phyloP scores from a whole-genome alignment of 2,888 invertebrate genomes.

The Ypsolopha scabrella region DNA sequence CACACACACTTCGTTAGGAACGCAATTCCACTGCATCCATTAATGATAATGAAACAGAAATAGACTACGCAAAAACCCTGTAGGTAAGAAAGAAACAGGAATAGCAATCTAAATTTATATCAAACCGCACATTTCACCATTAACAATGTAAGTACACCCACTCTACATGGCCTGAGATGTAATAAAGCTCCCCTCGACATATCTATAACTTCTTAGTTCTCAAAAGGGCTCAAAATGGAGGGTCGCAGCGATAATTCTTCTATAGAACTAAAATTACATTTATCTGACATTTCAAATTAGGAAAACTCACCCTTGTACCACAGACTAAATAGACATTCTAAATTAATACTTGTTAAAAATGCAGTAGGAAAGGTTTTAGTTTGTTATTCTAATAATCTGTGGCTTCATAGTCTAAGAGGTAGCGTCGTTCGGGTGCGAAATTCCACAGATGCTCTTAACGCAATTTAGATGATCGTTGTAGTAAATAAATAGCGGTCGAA shows the following conservation, averaged over 20 bases:
- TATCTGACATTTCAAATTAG: conserved; percentile 19
- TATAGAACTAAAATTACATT: conserved; percentile 50
- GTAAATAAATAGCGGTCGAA: conserved; percentile 63
- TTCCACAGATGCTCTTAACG: conserved; percentile 60
- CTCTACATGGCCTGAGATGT: conserved; percentile 21
- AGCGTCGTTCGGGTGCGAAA: conserved; percentile 34
- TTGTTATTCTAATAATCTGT: not conserved
- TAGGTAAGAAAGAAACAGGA: too few relatives aligned
- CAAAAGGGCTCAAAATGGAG: conserved; percentile 21
- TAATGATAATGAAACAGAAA: too few relatives aligned
- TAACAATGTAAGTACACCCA: not conserved
- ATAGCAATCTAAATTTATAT: too few relatives aligned
- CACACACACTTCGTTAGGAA: too few relatives aligned
- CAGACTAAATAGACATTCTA: not conserved
- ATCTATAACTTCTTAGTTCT: conserved; percentile 34
- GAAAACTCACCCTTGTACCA: not conserved
- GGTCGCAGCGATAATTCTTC: conserved; percentile 28
- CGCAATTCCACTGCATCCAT: too few relatives aligned
- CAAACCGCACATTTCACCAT: not conserved
- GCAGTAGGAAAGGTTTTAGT: not conserved
- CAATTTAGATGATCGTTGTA: conserved; percentile 64
- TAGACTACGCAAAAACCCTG: too few relatives aligned
- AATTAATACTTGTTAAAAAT: not conserved
- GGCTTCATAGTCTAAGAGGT: conserved; percentile 24
- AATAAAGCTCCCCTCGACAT: conserved; percentile 29